Evolutionary conservation across 2,888 invertebrate species (phyloP).

Genomic region (Eupithecia subfuscata): DNA sequence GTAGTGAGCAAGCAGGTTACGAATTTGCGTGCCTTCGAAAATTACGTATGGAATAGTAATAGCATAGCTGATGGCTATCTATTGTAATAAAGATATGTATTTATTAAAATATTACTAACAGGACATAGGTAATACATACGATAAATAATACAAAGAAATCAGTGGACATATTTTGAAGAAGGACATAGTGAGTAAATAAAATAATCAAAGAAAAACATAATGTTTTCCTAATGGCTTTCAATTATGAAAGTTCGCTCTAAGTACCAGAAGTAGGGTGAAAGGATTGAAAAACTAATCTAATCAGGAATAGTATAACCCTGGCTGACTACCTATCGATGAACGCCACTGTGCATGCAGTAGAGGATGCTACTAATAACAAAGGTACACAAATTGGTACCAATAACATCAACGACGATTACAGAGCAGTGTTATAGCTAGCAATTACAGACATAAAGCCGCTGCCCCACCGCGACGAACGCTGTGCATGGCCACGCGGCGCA

Average conservation of each 20-base stretch:
- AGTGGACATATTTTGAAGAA: background rate
- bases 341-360: background rate
- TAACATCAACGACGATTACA: background rate
- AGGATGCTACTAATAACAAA: background rate
- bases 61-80: background rate
- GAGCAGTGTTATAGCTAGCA: background rate
- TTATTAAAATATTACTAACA: background rate
- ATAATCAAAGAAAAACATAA: background rate
- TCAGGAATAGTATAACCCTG: too few relatives aligned
- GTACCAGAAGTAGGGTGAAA: background rate
- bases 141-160: background rate
- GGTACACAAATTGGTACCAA: background rate
- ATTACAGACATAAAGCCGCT: background rate
- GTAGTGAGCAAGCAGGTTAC: slow-evolving; percentile 38
- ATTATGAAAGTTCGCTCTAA: background rate
- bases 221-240: background rate
- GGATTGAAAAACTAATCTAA: background rate
- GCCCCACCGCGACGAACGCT: too few relatives aligned
- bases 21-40: slow-evolving; percentile 33
- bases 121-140: background rate
- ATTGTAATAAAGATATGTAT: background rate
- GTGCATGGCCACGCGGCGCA: too few relatives aligned
- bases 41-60: slow-evolving; percentile 1
- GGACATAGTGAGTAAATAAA: too few relatives aligned
- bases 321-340: too few relatives aligned